Evolutionary conservation across 2,888 invertebrate genomes (phyloP).

Genomic region (Corythucha ciliata): DNA sequence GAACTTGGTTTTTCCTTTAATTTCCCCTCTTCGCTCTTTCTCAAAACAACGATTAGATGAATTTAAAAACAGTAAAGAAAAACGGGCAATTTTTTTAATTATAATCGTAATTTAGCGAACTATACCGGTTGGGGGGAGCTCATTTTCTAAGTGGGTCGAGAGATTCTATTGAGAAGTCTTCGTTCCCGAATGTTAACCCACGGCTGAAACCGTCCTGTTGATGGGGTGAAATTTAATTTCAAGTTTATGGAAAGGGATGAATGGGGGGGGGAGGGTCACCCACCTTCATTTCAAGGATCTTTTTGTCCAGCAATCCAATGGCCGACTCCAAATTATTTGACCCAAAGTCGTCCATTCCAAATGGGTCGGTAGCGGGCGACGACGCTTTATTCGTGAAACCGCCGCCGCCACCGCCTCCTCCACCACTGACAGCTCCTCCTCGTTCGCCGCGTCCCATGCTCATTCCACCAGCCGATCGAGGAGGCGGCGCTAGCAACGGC

Average conservation of each 20-base stretch:
- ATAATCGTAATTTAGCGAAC: too few relatives aligned
- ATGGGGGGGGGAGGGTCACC: not conserved
- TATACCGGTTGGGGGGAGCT: too few relatives aligned
- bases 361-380: conserved; percentile 53
- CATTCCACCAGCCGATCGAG: conserved; percentile 12
- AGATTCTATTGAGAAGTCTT: conserved; percentile 89
- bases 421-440: conserved; percentile 46
- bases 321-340: conserved; percentile 52
- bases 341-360: conserved; percentile 70
- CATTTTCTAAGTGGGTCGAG: conserved; percentile 79
- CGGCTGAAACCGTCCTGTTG: conserved; percentile 80
- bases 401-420: conserved; percentile 16
- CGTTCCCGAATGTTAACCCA: conserved; percentile 78
- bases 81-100: too few relatives aligned
- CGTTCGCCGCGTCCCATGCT: conserved; percentile 30
- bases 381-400: conserved; percentile 28
- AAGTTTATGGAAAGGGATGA: not conserved
- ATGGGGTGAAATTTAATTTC: conserved; percentile 27
- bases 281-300: conserved; percentile 80
- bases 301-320: conserved; percentile 69
- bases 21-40: too few relatives aligned
- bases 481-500: conserved; percentile 22
- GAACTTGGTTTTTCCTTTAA: too few relatives aligned
- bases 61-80: too few relatives aligned
- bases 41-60: too few relatives aligned